phyloP scores from a whole-genome alignment of 2,113 vertebrate genomes.

The Geococcyx californianus region DNA sequence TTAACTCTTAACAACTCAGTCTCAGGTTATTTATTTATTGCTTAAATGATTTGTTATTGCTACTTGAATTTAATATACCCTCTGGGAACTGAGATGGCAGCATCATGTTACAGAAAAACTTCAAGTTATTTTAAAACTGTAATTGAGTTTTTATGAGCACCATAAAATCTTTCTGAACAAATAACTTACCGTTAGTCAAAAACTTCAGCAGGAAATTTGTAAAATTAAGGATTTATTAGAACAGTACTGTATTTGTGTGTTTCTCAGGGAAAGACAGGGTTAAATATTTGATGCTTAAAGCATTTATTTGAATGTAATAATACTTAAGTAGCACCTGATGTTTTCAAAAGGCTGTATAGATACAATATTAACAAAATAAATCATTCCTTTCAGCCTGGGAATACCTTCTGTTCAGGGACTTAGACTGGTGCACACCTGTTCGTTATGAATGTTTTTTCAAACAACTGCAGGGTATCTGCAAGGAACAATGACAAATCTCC shows the following conservation, averaged over 20 bases:
- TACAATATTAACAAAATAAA: background rate
- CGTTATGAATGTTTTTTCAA: accelerated
- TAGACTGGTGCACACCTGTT: background rate
- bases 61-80: constrained; percentile 84
- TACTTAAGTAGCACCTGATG: constrained; percentile 3
- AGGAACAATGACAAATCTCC: background rate
- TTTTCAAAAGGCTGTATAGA: background rate
- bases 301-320: constrained; percentile 13
- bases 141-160: constrained; percentile 81
- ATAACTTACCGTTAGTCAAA: constrained; percentile 78
- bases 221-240: constrained; percentile 66
- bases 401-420: background rate
- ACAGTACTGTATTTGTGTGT: constrained; percentile 57
- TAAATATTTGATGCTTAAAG: constrained; percentile 38
- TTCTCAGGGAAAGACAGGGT: background rate
- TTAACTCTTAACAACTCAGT: constrained; percentile 94
- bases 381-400: background rate
- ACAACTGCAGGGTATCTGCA: background rate
- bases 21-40: constrained; percentile 93
- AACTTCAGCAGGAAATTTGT: constrained; percentile 76
- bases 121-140: constrained; percentile 83
- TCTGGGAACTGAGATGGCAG: constrained; percentile 80
- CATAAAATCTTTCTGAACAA: constrained; percentile 85
- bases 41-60: constrained; percentile 89
- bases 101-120: constrained; percentile 79